A percentile compares a stretch with the other conserved stretches of the same genome.
These are phyloP conservation scores for Oryzias sinensis DNA, from an alignment of 2,797 vertebrate genomes.

Conservation along the genomic window DNA sequence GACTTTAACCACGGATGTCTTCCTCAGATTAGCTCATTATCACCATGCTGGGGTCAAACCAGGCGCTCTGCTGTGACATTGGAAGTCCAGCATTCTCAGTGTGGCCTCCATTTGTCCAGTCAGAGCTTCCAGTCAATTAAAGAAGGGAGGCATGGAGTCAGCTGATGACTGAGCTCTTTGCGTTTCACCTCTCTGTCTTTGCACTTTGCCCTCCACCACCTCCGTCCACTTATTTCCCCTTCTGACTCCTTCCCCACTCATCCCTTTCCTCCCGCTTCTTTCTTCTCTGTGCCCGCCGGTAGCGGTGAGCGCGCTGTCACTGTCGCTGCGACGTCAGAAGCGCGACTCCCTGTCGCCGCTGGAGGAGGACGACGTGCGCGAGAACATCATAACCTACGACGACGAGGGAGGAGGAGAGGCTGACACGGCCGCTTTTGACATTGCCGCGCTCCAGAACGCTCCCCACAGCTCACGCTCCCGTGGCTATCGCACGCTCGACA, in stretches of 20 bases:
- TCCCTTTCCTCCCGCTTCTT: slow-evolving; percentile 30
- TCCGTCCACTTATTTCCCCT: slow-evolving; percentile 61
- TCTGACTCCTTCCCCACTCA: slow-evolving; percentile 45
- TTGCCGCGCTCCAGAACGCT: slow-evolving; percentile 86
- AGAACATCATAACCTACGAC: slow-evolving; percentile 94
- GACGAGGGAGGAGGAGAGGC: slow-evolving; percentile 91
- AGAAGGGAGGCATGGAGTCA: slow-evolving; percentile 51
- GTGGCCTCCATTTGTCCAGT: slow-evolving; percentile 57
- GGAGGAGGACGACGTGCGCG: slow-evolving; percentile 89
- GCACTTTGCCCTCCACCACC: slow-evolving; percentile 34
- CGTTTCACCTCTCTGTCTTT: slow-evolving; percentile 57
- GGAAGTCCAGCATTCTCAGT: slow-evolving; percentile 32
- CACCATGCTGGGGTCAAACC: slow-evolving; percentile 39
- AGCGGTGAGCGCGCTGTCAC: slow-evolving; percentile 84
- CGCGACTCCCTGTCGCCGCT: slow-evolving; percentile 85
- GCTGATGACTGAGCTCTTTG: slow-evolving; percentile 47
- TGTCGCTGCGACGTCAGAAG: slow-evolving; percentile 87
- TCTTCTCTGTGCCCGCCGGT: slow-evolving; percentile 20
- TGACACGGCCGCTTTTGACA: slow-evolving; percentile 92
- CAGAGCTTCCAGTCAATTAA: slow-evolving; percentile 64
- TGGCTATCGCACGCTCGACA: slow-evolving; percentile 80
- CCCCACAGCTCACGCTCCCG: slow-evolving; percentile 76
- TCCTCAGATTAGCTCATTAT: slow-evolving; percentile 12
- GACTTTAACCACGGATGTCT: slow-evolving; percentile 21
- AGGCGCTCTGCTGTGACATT: slow-evolving; percentile 29